Percentiles rank a stretch among this genome's conserved stretches.
These are phyloP conservation scores for Limnephilus auricula DNA, from an alignment of 2,888 invertebrate genomes.

Conservation along the genomic window DNA sequence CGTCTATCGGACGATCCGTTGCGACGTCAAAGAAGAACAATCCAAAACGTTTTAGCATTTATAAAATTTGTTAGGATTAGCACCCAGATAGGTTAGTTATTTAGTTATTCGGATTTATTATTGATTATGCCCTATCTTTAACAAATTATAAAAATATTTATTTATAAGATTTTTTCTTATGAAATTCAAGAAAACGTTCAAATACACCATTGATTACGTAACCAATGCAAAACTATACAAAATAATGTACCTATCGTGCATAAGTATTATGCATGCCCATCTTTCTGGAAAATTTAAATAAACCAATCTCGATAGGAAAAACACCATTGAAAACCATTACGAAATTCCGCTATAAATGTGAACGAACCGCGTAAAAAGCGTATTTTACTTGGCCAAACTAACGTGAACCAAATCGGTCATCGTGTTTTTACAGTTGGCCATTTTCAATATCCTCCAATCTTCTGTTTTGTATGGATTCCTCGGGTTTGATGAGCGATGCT, in stretches of 20 bases:
- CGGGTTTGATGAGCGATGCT: neutral
- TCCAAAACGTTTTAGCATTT: too few species aligned
- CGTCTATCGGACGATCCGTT: too few species aligned
- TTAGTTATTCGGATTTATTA: too few species aligned
- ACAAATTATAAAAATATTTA: too few species aligned
- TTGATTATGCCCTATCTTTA: too few species aligned
- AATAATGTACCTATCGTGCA: neutral
- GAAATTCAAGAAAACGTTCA: neutral
- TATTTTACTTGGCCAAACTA: neutral
- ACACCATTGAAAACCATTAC: neutral
- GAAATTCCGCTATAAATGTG: neutral
- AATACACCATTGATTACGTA: neutral
- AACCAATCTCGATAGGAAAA: neutral
- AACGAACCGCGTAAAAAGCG: neutral
- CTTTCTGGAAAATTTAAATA: neutral
- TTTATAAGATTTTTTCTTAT: too few species aligned
- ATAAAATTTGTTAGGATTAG: too few species aligned
- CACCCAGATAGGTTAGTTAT: too few species aligned
- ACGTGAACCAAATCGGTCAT: constrained; percentile 10
- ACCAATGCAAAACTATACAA: neutral
- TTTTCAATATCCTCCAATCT: neutral
- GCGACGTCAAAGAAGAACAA: too few species aligned
- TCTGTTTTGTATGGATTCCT: neutral
- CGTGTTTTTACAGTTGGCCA: constrained; percentile 23
- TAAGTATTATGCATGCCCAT: neutral